Percentiles rank a stretch among this genome's conserved stretches.
These are phyloP conservation scores for Ia io DNA, from an alignment of 2,113 vertebrate species.

Conservation along the genomic window DNA sequence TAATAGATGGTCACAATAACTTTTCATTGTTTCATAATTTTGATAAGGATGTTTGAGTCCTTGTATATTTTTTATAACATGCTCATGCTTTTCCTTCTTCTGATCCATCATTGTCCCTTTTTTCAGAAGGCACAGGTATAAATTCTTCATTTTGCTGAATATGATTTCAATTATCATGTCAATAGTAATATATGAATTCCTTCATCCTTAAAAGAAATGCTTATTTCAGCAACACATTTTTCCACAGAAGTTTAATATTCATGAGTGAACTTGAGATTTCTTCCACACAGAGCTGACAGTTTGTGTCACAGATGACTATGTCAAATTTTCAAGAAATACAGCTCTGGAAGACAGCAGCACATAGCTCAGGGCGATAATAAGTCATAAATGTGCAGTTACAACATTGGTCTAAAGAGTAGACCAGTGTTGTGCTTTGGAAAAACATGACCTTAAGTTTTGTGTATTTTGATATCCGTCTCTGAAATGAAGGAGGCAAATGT, in stretches of 20 bases:
- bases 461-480: background rate
- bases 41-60: constrained; percentile 3
- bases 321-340: constrained; percentile 52
- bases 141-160: constrained; percentile 57
- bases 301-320: constrained; percentile 59
- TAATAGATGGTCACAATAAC: constrained; percentile 47
- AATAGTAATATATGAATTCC: constrained; percentile 61
- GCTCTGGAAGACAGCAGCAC: background rate
- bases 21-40: constrained; percentile 49
- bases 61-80: constrained; percentile 17
- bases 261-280: constrained; percentile 63
- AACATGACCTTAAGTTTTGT: constrained; percentile 31
- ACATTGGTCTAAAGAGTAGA: background rate
- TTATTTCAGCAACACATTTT: constrained; percentile 53
- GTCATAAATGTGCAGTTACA: background rate
- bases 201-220: constrained; percentile 59
- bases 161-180: constrained; percentile 64
- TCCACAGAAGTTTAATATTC: constrained; percentile 67
- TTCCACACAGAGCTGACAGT: constrained; percentile 37
- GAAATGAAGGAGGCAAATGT: background rate
- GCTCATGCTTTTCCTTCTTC: background rate
- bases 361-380: constrained; percentile 44
- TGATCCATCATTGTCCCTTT: constrained; percentile 8
- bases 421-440: constrained; percentile 14
- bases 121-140: constrained; percentile 37